phyloP scores from a whole-genome alignment of 2,888 invertebrate species.

The Philereme transversata region DNA sequence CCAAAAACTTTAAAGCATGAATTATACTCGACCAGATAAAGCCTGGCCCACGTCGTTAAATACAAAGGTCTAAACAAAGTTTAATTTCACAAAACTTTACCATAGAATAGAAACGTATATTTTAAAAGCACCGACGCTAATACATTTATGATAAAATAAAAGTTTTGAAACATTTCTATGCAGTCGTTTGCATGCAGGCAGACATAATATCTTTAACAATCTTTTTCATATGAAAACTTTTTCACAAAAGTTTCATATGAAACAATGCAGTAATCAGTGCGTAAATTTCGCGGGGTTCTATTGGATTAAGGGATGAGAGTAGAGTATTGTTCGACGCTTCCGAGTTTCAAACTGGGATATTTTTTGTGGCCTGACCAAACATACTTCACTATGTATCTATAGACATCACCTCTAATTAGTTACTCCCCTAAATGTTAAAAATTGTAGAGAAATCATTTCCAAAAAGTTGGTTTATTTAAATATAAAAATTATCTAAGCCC shows the following conservation, averaged over 20 bases:
- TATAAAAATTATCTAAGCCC: too few relatives aligned
- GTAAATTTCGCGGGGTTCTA: slow-evolving; percentile 51
- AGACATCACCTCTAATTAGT: too few relatives aligned
- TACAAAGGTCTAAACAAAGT: too few relatives aligned
- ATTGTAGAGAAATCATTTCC: too few relatives aligned
- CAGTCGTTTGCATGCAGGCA: slow-evolving; percentile 21
- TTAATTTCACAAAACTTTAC: too few relatives aligned
- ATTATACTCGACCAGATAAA: too few relatives aligned
- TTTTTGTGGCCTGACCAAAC: not conserved
- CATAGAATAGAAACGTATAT: not conserved
- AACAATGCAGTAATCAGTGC: slow-evolving; percentile 57
- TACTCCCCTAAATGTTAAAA: too few relatives aligned
- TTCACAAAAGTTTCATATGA: slow-evolving; percentile 21
- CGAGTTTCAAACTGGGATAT: slow-evolving; percentile 11
- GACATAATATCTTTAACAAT: slow-evolving; percentile 16
- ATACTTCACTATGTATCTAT: too few relatives aligned
- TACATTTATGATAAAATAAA: slow-evolving; percentile 15
- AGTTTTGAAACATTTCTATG: slow-evolving; percentile 17
- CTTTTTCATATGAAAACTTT: slow-evolving; percentile 23
- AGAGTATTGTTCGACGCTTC: slow-evolving; percentile 21
- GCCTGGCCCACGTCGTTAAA: not conserved
- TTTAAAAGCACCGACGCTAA: slow-evolving; percentile 6
- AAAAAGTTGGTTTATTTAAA: too few relatives aligned
- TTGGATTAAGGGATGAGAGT: slow-evolving; percentile 48
- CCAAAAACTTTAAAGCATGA: too few relatives aligned